phyloP scores from a whole-genome alignment of 2,888 invertebrate species.

The Embidobia sp. region DNA sequence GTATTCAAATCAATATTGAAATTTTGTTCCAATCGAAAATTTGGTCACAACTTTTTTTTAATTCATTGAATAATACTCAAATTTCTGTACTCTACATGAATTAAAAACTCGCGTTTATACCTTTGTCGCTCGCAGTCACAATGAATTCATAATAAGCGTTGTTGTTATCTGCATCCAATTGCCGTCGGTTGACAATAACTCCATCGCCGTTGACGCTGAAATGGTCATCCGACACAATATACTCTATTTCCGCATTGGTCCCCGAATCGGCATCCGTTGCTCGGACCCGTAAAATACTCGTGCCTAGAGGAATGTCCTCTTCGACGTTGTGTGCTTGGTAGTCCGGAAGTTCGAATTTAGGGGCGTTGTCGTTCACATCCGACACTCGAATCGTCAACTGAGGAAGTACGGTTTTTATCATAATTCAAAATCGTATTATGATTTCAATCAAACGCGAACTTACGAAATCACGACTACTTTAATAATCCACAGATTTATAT shows the following conservation, averaged over 20 bases:
- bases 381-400: constrained; percentile 95
- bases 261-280: constrained; percentile 98
- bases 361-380: constrained; percentile 98
- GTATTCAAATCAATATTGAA: too few species aligned
- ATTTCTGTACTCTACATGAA: too few species aligned
- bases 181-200: constrained; percentile 95
- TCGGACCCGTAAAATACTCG: constrained; percentile 96
- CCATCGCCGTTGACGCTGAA: constrained; percentile 97
- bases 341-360: constrained; percentile 97
- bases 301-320: constrained; percentile 95
- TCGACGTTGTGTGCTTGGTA: constrained; percentile 98
- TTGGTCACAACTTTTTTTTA: too few species aligned
- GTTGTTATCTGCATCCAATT: constrained; percentile 97
- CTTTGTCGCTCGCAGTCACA: constrained; percentile 97
- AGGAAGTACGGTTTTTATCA: background rate
- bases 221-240: constrained; percentile 95
- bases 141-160: constrained; percentile 97
- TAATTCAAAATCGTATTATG: background rate
- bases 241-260: constrained; percentile 96
- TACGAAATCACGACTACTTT: too few species aligned
- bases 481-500: too few species aligned
- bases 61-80: too few species aligned
- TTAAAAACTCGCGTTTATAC: too few species aligned
- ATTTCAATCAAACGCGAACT: too few species aligned
- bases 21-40: too few species aligned